These are phyloP conservation scores for Cyprinodon brontotheroides DNA, from an alignment of 2,113 vertebrate genomes.

Conservation along the genomic window DNA sequence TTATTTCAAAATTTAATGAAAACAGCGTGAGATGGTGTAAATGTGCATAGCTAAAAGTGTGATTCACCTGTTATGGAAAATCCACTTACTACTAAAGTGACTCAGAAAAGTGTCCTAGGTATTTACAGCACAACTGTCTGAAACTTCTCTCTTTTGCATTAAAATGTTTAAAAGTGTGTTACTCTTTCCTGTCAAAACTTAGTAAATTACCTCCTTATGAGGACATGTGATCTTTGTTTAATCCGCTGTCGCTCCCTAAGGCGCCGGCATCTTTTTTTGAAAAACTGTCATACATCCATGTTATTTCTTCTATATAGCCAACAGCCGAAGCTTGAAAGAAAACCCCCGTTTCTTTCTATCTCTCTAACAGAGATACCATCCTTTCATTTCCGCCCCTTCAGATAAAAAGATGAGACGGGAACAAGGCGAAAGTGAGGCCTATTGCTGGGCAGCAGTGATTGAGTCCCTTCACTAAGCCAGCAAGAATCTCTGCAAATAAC, in stretches of 20 bases:
- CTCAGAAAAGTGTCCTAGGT: not conserved
- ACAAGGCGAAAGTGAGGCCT: slow-evolving; percentile 65
- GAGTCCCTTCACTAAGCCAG: slow-evolving; percentile 72
- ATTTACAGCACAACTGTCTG: not conserved
- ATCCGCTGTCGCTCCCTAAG: slow-evolving; percentile 27
- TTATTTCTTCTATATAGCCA: slow-evolving; percentile 32
- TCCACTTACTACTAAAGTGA: not conserved
- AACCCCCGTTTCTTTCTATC: slow-evolving; percentile 41
- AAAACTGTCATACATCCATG: slow-evolving; percentile 46
- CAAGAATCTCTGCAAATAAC: slow-evolving; percentile 73
- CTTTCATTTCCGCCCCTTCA: slow-evolving; percentile 77
- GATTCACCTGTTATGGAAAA: not conserved
- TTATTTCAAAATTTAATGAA: not conserved
- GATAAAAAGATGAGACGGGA: slow-evolving; percentile 74
- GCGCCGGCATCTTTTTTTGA: slow-evolving; percentile 24
- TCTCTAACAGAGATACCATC: slow-evolving; percentile 73
- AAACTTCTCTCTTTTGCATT: slow-evolving; percentile 2
- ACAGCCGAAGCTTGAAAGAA: slow-evolving; percentile 42
- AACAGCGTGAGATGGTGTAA: not conserved
- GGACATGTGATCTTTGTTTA: slow-evolving; percentile 9
- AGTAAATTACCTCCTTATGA: slow-evolving; percentile 41
- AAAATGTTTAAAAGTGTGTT: slow-evolving; percentile 35
- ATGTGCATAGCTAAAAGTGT: not conserved
- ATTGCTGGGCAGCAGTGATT: slow-evolving; percentile 70
- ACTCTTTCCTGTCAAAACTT: slow-evolving; percentile 15